These are phyloP conservation scores for Spisula subtruncata DNA, from an alignment of 2,888 invertebrate genomes.

Conservation along the genomic window DNA sequence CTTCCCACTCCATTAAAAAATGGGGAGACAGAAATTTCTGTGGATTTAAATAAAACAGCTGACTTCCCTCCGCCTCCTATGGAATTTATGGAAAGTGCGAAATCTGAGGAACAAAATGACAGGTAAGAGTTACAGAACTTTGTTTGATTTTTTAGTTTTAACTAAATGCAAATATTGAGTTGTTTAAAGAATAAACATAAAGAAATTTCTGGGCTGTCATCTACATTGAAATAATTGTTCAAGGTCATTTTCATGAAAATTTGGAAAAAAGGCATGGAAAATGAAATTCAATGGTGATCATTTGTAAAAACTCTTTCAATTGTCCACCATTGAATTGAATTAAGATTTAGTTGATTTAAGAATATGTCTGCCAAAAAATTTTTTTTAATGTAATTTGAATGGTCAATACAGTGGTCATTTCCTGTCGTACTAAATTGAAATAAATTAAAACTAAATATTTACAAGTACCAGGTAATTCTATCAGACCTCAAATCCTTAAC, in stretches of 20 bases:
- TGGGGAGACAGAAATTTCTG: slow-evolving; percentile 64
- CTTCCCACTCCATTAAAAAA: slow-evolving; percentile 76
- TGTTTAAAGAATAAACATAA: too few relatives aligned
- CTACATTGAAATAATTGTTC: too few relatives aligned
- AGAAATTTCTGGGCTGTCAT: too few relatives aligned
- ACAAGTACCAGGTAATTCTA: slow-evolving; percentile 21
- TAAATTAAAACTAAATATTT: slow-evolving; percentile 25
- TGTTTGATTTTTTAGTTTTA: neutral
- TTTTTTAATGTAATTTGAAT: slow-evolving; percentile 34
- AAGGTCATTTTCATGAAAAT: too few relatives aligned
- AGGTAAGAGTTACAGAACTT: slow-evolving; percentile 50
- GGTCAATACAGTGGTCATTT: slow-evolving; percentile 11
- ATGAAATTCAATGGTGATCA: too few relatives aligned
- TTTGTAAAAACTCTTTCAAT: too few relatives aligned
- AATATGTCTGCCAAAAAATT: too few relatives aligned
- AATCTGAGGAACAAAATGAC: slow-evolving; percentile 44
- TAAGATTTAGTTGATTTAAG: too few relatives aligned
- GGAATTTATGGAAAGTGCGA: slow-evolving; percentile 57
- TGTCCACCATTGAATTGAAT: too few relatives aligned
- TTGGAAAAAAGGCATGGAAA: too few relatives aligned
- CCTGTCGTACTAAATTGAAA: slow-evolving; percentile 31
- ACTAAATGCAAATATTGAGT: too few relatives aligned
- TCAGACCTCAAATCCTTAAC: slow-evolving; percentile 4
- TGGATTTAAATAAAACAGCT: slow-evolving; percentile 62
- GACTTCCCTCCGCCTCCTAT: slow-evolving; percentile 69